Base-by-base conservation (phyloP, 2,113 vertebrate species). In the Cettia cetti region DNA sequence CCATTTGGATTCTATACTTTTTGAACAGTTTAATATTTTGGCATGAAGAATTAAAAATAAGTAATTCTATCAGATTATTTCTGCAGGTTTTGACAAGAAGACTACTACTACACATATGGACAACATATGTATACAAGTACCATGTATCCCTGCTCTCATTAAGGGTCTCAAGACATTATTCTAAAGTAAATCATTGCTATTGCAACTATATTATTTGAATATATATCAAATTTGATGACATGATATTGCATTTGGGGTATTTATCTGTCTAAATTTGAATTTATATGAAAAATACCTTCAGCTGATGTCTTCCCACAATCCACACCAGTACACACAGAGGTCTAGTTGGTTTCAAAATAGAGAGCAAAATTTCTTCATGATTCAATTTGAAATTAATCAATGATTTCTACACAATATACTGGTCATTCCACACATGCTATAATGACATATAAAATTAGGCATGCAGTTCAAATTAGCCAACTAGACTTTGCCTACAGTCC, bases 21-120 rank as follows among this genome's bases (percentile, higher is more conserved):
- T 91, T 68, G n/a, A 92, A 49, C 28, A 47, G 23, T 61, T 69
- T 89, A 81, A 47, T 80, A 92, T 81, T 93, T 86, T 94, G 81
- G 47, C 88, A 89, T 13, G 21, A 78, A 56, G 54, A 53, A 7
- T 76, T 91, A 66, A 93, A 92, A 96, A 39, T 50, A 74, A 95
- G 21, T 53, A 81, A 89, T 83, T 86, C 37, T 53, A 13, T 35
- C 89, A 40, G 77, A 88, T 71, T 93, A 61, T 91, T 79, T 42
- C 53, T 64, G 50, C 12, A 70, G 57, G 27, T 69, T 80, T 90
- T 93, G 72, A 70, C 82, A 82, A 76, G 52, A 81, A 52, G 7
- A 54, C 40, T 44, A 17, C 28, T 69, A 42, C 33, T 86, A 33
- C 33, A 50, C 35, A 45, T 77, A 80, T 74, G 61, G 74, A 88